Conservation (phyloP, 1,140 invertebrate species). For the Bactericera cockerelli region DNA sequence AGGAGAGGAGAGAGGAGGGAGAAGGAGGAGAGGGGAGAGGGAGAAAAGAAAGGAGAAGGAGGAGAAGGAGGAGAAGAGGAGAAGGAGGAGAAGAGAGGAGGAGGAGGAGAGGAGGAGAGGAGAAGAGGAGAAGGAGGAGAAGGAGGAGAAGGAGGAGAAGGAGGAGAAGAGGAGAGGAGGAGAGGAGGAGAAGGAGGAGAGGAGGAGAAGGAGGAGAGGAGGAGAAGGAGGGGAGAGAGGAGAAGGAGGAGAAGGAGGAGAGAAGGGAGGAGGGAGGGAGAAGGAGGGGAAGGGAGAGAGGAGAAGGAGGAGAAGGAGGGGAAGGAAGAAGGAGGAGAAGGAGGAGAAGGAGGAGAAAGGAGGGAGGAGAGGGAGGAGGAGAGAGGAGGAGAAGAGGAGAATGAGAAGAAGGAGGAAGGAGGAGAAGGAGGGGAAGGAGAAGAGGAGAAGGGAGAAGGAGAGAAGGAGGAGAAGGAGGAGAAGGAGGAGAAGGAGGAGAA, state of each 20-base stretch:
- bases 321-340: slow-evolving; percentile 1
- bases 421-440: not conserved
- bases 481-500: not conserved
- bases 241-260: not conserved
- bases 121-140: too few species aligned
- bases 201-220: too few species aligned
- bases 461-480: not conserved
- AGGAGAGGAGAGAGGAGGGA: too few species aligned
- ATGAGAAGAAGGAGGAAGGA: not conserved
- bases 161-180: too few species aligned
- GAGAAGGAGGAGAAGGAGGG: not conserved
- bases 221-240: slow-evolving; percentile 9
- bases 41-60: too few species aligned
- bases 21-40: too few species aligned
- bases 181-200: too few species aligned
- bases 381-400: not conserved
- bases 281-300: not conserved
- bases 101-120: too few species aligned
- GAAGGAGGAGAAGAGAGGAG: too few species aligned
- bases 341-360: not conserved
- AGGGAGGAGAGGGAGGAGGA: not conserved
- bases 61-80: too few species aligned
- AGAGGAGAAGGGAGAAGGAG: not conserved
- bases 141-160: too few species aligned
- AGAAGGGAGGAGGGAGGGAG: not conserved